Evolutionary conservation across 1,140 invertebrate genomes (phyloP).

Genomic region (Anastrepha obliqua): DNA sequence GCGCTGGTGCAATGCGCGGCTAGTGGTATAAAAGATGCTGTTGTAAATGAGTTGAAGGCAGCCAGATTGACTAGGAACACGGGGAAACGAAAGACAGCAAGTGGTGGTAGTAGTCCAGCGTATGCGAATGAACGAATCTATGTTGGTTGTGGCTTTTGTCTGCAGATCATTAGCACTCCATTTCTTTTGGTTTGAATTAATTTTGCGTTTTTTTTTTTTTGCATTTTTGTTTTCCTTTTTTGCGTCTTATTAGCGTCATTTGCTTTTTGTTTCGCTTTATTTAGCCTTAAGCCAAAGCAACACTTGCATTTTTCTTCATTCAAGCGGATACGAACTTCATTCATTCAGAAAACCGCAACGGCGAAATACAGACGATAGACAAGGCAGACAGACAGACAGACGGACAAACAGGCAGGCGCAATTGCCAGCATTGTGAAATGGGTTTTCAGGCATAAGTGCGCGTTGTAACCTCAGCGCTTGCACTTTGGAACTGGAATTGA

Average conservation of each 20-base stretch:
- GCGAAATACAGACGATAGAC: not conserved
- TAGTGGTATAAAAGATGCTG: no score
- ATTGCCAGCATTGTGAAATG: not conserved
- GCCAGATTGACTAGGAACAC: not conserved
- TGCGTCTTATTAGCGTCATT: not conserved
- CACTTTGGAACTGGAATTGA: slow-evolving; percentile 28
- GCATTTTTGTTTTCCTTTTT: not conserved
- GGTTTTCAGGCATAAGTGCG: not conserved
- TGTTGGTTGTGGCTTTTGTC: not conserved
- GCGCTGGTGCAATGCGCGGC: not conserved
- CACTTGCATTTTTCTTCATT: slow-evolving; percentile 56
- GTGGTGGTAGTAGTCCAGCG: no score
- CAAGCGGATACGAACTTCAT: slow-evolving; percentile 50
- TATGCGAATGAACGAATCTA: not conserved
- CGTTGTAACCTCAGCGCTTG: slow-evolving; percentile 20
- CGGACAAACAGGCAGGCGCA: not conserved
- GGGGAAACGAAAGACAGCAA: not conserved
- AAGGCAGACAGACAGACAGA: not conserved
- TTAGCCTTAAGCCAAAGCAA: slow-evolving; percentile 7
- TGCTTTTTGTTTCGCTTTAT: not conserved
- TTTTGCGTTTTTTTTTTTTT: not conserved
- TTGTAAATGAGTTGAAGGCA: not conserved
- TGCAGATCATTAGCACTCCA: slow-evolving; percentile 34
- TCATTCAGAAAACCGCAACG: slow-evolving; percentile 55
- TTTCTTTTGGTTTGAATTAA: slow-evolving; percentile 40